Percentiles rank a stretch among this genome's conserved stretches.
Evolutionary conservation across 2,888 invertebrate species (phyloP).

Genomic region (Eupithecia vulgata): DNA sequence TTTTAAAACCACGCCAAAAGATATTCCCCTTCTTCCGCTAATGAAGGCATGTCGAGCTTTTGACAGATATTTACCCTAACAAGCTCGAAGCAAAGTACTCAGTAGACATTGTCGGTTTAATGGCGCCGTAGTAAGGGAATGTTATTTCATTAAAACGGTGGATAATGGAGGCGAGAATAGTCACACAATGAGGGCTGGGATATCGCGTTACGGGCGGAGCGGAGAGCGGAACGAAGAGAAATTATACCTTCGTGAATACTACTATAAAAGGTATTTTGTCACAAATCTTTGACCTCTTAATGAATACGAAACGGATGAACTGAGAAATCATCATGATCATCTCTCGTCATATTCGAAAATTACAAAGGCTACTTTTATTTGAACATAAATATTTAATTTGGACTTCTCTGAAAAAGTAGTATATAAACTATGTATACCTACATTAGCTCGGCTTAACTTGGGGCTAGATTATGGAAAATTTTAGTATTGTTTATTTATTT

Average conservation of each 20-base stretch:
- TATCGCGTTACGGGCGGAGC: constrained; percentile 7
- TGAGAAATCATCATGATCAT: too few species aligned
- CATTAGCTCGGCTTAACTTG: neutral
- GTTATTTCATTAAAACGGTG: constrained; percentile 32
- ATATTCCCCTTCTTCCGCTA: constrained; percentile 2
- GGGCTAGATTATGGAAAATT: neutral
- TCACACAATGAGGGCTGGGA: constrained; percentile 19
- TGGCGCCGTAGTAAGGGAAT: constrained; percentile 20
- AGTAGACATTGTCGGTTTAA: constrained; percentile 19
- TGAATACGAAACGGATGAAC: too few species aligned
- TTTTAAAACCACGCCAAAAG: neutral
- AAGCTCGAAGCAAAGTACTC: constrained; percentile 25
- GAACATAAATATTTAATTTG: neutral
- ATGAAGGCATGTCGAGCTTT: constrained; percentile 21
- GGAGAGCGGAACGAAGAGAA: constrained; percentile 6
- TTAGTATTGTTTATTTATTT: neutral
- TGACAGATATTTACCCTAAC: constrained; percentile 27
- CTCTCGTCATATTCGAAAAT: neutral
- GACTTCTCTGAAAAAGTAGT: too few species aligned
- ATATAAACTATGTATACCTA: too few species aligned
- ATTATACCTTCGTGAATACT: neutral
- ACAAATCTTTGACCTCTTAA: neutral
- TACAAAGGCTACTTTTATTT: neutral
- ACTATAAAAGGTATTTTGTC: neutral
- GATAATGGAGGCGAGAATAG: constrained; percentile 32